Conservation (phyloP, 2,888 invertebrate genomes). For the Teinopalpus imperialis region DNA sequence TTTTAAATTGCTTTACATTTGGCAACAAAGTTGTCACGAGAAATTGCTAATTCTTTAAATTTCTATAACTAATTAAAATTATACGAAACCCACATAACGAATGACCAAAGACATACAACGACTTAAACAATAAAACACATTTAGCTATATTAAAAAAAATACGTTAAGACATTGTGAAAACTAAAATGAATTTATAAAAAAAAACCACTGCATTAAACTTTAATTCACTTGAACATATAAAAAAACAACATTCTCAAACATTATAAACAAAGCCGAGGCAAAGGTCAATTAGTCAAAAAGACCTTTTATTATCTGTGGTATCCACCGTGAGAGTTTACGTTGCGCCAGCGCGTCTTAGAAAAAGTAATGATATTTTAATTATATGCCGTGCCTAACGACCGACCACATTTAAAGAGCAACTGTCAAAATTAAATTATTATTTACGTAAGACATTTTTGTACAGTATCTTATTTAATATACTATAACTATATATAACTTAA, state of each 20-base stretch:
- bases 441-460: conserved; percentile 1
- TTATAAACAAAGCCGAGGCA: conserved; percentile 25
- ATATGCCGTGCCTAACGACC: conserved; percentile 21
- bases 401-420: conserved; percentile 16
- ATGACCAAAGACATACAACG: no score
- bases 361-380: conserved; percentile 33
- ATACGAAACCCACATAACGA: no score
- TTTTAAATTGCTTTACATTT: no score
- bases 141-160: no score
- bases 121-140: no score
- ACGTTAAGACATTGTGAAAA: no score
- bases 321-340: conserved; percentile 25
- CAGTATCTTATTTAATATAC: not conserved
- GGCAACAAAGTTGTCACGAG: no score
- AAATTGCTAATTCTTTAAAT: no score
- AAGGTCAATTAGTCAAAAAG: conserved; percentile 24
- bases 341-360: conserved; percentile 24
- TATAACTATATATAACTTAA: no score
- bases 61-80: no score
- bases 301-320: conserved; percentile 24
- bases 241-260: conserved; percentile 20
- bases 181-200: no score
- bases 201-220: not conserved
- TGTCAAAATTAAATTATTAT: conserved; percentile 17
- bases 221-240: conserved; percentile 21